These are phyloP conservation scores for Campoplex nolae DNA, from an alignment of 2,888 invertebrate genomes.

Conservation along the genomic window DNA sequence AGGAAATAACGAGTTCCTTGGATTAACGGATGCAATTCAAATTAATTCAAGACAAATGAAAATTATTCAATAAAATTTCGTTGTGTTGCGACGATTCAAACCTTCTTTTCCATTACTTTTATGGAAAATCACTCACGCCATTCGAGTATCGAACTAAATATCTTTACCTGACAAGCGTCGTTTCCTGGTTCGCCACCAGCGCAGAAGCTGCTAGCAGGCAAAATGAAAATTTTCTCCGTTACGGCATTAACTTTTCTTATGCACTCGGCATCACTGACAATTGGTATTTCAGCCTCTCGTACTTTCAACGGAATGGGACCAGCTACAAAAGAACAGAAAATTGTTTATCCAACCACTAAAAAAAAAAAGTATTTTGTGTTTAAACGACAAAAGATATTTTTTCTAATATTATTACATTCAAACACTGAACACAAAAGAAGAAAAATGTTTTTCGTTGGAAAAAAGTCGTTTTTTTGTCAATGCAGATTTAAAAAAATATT, in stretches of 20 bases:
- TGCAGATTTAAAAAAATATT: neutral
- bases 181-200: slow-evolving; percentile 97
- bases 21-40: too few relatives aligned
- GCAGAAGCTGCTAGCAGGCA: slow-evolving; percentile 97
- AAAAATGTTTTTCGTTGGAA: too few relatives aligned
- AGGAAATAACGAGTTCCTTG: too few relatives aligned
- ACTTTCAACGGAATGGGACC: slow-evolving; percentile 96
- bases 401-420: too few relatives aligned
- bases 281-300: slow-evolving; percentile 95
- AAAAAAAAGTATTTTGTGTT: neutral
- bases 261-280: slow-evolving; percentile 96
- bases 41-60: too few relatives aligned
- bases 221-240: slow-evolving; percentile 96
- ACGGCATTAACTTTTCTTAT: slow-evolving; percentile 97
- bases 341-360: neutral
- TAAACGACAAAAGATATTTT: neutral
- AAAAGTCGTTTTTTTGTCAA: neutral
- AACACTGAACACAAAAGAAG: too few relatives aligned
- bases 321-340: slow-evolving; percentile 85
- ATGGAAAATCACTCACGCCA: neutral
- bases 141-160: slow-evolving; percentile 3
- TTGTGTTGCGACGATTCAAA: too few relatives aligned
- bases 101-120: too few relatives aligned
- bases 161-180: slow-evolving; percentile 94
- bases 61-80: too few relatives aligned